Conservation (phyloP, 2,113 vertebrate genomes). For the Myodes glareolus region DNA sequence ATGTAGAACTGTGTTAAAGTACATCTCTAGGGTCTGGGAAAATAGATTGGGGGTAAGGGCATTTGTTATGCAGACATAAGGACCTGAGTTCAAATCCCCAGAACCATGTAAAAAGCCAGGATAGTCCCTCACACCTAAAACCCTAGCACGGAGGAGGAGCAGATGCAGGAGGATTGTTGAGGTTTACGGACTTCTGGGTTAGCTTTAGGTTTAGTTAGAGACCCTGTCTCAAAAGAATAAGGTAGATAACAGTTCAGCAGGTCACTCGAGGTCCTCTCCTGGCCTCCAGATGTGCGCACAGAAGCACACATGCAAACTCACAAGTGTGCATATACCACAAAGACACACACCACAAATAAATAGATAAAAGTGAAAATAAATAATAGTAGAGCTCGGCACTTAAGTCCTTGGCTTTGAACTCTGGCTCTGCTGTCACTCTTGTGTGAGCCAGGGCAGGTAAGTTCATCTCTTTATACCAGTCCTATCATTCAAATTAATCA, state of each 20-base stretch:
- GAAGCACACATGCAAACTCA: not conserved
- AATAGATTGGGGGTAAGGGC: not conserved
- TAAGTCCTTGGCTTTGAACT: not conserved
- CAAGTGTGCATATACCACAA: not conserved
- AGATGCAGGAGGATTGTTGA: no score
- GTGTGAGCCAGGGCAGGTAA: not conserved
- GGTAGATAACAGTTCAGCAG: not conserved
- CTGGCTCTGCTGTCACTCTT: not conserved
- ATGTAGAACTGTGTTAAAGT: not conserved
- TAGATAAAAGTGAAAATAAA: not conserved
- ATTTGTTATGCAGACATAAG: not conserved
- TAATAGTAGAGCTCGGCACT: not conserved
- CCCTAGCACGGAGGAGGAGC: not conserved
- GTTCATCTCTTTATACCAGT: not conserved
- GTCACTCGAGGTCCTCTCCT: not conserved
- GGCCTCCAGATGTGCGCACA: not conserved
- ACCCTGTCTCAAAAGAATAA: not conserved
- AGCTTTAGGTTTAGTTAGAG: not conserved
- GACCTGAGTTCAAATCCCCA: not conserved
- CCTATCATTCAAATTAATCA: not conserved
- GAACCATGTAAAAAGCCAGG: not conserved
- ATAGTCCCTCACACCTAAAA: not conserved
- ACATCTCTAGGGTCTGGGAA: not conserved
- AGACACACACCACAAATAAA: not conserved
- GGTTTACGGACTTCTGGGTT: not conserved